Evolutionary conservation across 2,113 vertebrate genomes (phyloP).

Genomic region (Reinhardtius hippoglossoides): DNA sequence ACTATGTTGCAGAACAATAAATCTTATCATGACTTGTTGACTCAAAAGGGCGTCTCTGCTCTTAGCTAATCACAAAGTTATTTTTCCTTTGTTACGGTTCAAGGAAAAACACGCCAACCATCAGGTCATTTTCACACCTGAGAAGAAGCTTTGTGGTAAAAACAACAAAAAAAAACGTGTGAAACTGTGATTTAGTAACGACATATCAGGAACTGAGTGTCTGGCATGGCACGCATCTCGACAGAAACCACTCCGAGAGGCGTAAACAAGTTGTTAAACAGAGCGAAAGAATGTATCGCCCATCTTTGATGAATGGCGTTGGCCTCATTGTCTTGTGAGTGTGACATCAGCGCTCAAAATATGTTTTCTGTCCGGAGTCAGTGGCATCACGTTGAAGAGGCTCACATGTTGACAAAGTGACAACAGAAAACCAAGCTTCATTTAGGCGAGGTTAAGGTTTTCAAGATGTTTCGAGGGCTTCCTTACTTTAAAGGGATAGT

Average conservation of each 20-base stretch:
- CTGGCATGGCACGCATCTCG: conserved; percentile 28
- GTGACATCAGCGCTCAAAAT: conserved; percentile 32
- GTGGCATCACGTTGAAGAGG: conserved; percentile 20
- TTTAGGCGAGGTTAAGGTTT: conserved; percentile 58
- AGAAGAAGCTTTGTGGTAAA: background rate
- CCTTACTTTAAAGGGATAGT: conserved; percentile 8
- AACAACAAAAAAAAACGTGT: background rate
- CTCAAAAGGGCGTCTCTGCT: conserved; percentile 27
- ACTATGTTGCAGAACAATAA: conserved; percentile 5
- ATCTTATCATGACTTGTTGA: conserved; percentile 37
- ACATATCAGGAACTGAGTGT: conserved; percentile 23
- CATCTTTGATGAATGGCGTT: conserved; percentile 8
- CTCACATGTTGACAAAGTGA: conserved; percentile 44
- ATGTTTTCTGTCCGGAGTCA: conserved; percentile 21
- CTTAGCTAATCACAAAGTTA: conserved; percentile 46
- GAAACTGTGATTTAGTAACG: conserved; percentile 35
- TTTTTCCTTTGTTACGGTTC: conserved; percentile 24
- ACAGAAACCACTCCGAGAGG: conserved; percentile 22
- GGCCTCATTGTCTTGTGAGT: conserved; percentile 12
- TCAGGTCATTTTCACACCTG: conserved; percentile 40
- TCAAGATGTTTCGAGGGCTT: conserved; percentile 67
- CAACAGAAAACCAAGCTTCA: conserved; percentile 48
- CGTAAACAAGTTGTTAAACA: background rate
- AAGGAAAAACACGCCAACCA: conserved; percentile 13
- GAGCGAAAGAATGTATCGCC: background rate